These are phyloP conservation scores for Corella eumyota DNA, from an alignment of 23 tunicate species.

Conservation along the genomic window DNA sequence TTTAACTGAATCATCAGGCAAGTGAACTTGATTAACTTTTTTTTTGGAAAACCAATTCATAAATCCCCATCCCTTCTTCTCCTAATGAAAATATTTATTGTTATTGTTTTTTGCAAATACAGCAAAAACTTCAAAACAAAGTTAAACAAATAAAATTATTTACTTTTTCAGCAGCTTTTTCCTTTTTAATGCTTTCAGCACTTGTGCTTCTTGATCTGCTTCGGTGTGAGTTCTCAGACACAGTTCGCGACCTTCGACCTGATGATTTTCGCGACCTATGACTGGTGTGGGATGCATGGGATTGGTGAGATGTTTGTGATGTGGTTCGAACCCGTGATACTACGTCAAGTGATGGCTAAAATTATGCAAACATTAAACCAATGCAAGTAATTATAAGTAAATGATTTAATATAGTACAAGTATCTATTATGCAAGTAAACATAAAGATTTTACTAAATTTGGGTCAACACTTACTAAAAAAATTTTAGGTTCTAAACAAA, in stretches of 20 bases:
- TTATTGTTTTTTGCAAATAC: background rate
- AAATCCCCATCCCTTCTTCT: constrained; percentile 21
- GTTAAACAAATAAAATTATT: too few species aligned
- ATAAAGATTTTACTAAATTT: too few species aligned
- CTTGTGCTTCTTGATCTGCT: constrained; percentile 67
- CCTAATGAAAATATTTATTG: background rate
- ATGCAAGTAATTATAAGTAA: too few species aligned
- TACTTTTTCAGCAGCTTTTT: background rate
- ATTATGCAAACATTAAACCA: too few species aligned
- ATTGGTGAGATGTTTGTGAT: constrained; percentile 58
- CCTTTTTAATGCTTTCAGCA: constrained; percentile 30
- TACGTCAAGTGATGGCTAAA: too few species aligned
- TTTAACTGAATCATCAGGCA: constrained; percentile 67
- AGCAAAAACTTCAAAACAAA: too few species aligned
- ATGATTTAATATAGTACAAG: too few species aligned
- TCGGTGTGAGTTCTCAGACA: constrained; percentile 55
- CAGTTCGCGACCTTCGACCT: constrained; percentile 51
- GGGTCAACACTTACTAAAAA: too few species aligned
- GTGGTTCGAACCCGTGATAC: constrained; percentile 37
- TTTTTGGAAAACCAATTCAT: constrained; percentile 16
- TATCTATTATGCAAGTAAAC: too few species aligned
- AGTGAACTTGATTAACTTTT: constrained; percentile 37
- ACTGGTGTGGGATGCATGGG: constrained; percentile 40
- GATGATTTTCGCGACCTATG: constrained; percentile 4
- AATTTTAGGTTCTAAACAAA: too few species aligned